These are phyloP conservation scores for Scrobipalpa atriplicella DNA, from an alignment of 2,888 invertebrate species.

Conservation along the genomic window DNA sequence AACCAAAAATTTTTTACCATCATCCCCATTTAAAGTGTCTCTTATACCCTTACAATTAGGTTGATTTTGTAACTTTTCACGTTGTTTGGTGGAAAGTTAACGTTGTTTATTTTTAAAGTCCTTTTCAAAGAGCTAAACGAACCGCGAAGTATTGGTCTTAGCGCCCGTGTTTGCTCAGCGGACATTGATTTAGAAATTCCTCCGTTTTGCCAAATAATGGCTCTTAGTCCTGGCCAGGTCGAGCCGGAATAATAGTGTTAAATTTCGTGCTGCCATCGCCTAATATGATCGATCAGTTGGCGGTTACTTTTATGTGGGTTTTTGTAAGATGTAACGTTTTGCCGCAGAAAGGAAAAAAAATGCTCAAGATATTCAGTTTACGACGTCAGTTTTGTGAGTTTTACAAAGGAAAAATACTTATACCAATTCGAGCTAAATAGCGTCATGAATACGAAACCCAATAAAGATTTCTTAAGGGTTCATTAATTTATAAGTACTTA, in stretches of 20 bases:
- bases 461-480: too few species aligned
- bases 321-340: constrained; percentile 15
- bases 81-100: not conserved
- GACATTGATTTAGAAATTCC: constrained; percentile 63
- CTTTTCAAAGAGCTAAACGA: constrained; percentile 68
- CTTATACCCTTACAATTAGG: constrained; percentile 44
- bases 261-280: constrained; percentile 71
- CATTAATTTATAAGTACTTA: too few species aligned
- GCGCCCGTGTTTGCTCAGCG: constrained; percentile 73
- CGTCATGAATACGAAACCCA: too few species aligned
- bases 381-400: too few species aligned
- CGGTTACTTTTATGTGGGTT: constrained; percentile 53
- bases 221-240: constrained; percentile 65
- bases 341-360: too few species aligned
- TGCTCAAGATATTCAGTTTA: not conserved
- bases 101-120: constrained; percentile 48
- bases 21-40: not conserved
- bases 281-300: constrained; percentile 75
- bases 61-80: constrained; percentile 29
- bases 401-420: too few species aligned
- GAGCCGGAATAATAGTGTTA: constrained; percentile 73
- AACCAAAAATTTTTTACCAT: constrained; percentile 32
- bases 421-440: too few species aligned
- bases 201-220: constrained; percentile 66
- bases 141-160: constrained; percentile 72